Evolutionary conservation across 2,113 vertebrate genomes (phyloP), one percentile per base, ranked within the genome.

Genomic region (Galemys pyrenaicus): DNA sequence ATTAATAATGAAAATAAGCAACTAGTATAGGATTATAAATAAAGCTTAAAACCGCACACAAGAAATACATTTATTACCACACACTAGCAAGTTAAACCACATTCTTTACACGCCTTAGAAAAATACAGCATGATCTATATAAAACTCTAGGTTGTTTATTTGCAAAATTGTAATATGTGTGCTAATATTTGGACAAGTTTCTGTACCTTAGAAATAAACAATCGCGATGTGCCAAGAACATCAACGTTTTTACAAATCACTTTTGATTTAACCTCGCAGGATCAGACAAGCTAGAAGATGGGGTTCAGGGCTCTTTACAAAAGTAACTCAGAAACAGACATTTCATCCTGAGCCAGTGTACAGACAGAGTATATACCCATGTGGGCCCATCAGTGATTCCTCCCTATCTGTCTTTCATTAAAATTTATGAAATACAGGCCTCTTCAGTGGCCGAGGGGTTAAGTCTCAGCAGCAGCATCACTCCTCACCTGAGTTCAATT

Each of bases 331-430:
- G 54, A 74, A 32, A 92, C 3, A 35, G 54, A 96, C 85, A 84
- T 81, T 95, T 77, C 70, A 92, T 79, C 91, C 16, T 86, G 35
- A 95, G 94, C 64, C 86, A 94, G 70, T 64, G 58, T 4, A 94
- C 30, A 95, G 3, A 8, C 32, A 95, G 3, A 8, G 24, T n/a
- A 95, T n/a, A 95, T 41, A 96, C 84, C 39, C 78, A 92, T 4
- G 16, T 39, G 62, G 16, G 49, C 51, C 79, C 91, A 91, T 96
- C 0, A 62, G 0, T 70, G 89, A 70, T 86, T 89, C 60, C 77
- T 96, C 88, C 94, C 62, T 51, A 78, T 96, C 87, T 96, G 86
- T 87, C 81, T 97, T 94, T 90, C 68, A 85, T 96, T 97, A 97
- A 97, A 86, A 97, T 89, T 49, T 49, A 49, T 49, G 46, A 49